Conservation (phyloP, 2,113 vertebrate genomes). For the Rissa tridactyla region DNA sequence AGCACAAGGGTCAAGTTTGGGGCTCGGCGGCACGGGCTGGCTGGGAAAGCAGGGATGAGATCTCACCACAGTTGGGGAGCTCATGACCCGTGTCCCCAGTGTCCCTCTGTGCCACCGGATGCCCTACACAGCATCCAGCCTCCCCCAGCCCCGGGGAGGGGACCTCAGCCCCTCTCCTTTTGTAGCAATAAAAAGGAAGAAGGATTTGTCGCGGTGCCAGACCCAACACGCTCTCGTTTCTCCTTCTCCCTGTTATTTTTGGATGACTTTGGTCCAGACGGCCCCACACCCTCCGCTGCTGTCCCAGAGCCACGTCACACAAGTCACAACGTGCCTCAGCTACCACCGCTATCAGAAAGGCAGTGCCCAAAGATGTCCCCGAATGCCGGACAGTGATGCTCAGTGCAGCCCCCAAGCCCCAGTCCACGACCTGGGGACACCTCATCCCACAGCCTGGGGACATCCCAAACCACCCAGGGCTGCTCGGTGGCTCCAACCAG, state of each 20-base stretch:
- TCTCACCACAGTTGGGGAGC: fast-evolving
- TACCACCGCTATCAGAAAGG: fast-evolving
- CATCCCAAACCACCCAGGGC: neutral
- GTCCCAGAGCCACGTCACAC: neutral
- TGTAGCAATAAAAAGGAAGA: neutral
- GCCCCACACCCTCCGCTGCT: neutral
- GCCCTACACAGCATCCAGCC: neutral
- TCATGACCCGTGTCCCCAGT: fast-evolving
- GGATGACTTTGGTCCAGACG: neutral
- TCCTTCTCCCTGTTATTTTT: neutral
- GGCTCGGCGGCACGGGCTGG: fast-evolving
- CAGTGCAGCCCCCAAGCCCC: neutral
- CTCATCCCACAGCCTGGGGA: neutral
- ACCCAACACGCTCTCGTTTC: neutral
- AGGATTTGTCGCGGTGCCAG: neutral
- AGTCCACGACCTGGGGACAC: neutral
- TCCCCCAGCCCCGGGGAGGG: neutral
- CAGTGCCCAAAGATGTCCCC: neutral
- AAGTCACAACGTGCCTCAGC: neutral
- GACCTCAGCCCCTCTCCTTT: neutral
- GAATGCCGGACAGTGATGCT: fast-evolving
- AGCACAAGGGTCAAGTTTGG: neutral
- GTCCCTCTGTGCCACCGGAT: neutral
- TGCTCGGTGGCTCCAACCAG: fast-evolving
- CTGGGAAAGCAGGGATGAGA: neutral